Base-by-base conservation (phyloP, 2,797 vertebrate species). In the Balearica regulorum region DNA sequence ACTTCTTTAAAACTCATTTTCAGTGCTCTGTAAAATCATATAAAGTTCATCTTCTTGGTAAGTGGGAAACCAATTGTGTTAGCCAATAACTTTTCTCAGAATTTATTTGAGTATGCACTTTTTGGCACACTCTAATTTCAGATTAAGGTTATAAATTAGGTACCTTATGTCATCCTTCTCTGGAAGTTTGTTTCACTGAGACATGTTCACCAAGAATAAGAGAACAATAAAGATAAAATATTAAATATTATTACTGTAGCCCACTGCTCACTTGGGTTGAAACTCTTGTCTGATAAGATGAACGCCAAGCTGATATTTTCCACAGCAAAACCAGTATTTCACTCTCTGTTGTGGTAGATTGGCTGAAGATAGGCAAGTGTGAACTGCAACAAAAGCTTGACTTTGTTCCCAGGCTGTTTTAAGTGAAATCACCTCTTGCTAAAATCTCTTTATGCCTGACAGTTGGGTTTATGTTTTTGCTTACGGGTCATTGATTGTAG, bases 121-220 rank as follows among this genome's bases (percentile, higher is more conserved):
- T 85, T 68, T 65, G 16, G 4, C 17, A 53, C 5, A 31, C 2
- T 11, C 9, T 13, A 22, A 22, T 89, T 87, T 78, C 12, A 43
- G 60, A 83, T 73, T 39, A 55, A 64, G 15, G 2, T 58, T 68
- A 48, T 20, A 48, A 72, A 76, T 83, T 57, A 72, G n/a, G 25
- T 54, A 3, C 12, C 16, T 58, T 58, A 70, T 3, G 14, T 5
- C 16, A 41, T 14, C 5, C 5, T 3, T 71, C 20, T 57, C 21
- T 14, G 11, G 21, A 66, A 33, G 1, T n/a, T 48, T 35, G 3
- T 31, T 70, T 70, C 31, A 17, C 5, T 46, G 28, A 73, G 10
- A 58, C 3, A 0, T 43, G 10, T 46, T 43, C 20, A 53, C 15
- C 13, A 43, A 0, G 0, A 64, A 28, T 22, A 72, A 64, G 28